A percentile compares a stretch with the other conserved stretches of the same genome.
Conservation (phyloP, 2,113 vertebrate genomes). For the Camelus dromedarius region DNA sequence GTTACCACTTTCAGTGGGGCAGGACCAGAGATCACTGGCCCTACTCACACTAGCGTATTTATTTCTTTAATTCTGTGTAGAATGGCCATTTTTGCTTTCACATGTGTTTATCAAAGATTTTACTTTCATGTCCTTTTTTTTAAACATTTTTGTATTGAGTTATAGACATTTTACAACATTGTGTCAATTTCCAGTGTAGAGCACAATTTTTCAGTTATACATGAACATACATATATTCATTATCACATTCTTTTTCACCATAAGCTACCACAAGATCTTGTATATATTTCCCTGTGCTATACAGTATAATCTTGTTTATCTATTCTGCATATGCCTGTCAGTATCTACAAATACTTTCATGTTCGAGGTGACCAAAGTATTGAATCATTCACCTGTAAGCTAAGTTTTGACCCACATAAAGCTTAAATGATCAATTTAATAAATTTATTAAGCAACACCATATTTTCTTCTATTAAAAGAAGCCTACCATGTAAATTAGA, state of each 20-base stretch:
- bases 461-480: neutral
- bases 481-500: neutral
- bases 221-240: too few species aligned
- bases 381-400: neutral
- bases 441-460: neutral
- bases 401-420: constrained; percentile 9
- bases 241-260: too few species aligned
- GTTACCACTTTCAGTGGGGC: neutral
- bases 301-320: too few species aligned
- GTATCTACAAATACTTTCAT: neutral
- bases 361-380: neutral
- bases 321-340: too few species aligned
- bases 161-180: too few species aligned
- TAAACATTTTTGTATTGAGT: too few species aligned
- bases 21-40: neutral
- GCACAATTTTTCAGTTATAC: too few species aligned
- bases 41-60: neutral
- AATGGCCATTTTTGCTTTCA: neutral
- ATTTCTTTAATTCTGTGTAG: neutral
- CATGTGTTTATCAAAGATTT: neutral
- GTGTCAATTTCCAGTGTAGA: too few species aligned
- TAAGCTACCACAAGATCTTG: too few species aligned
- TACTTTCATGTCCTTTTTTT: neutral
- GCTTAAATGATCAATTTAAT: neutral
- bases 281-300: too few species aligned